phyloP scores from a whole-genome alignment of 2,888 invertebrate species.

The Drosophila helvetica region DNA sequence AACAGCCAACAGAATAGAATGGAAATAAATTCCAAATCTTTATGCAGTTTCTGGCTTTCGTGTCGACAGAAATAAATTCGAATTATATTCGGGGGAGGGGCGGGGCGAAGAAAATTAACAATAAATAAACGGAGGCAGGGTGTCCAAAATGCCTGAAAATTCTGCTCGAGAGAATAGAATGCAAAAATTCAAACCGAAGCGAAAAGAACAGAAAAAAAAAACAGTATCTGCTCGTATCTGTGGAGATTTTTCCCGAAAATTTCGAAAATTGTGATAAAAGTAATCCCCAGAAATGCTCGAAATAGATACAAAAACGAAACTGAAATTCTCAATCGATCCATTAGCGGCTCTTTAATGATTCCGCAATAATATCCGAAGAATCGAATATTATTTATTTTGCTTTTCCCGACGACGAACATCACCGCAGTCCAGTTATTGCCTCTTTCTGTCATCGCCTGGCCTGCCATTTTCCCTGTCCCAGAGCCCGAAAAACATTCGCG shows the following conservation, averaged over 20 bases:
- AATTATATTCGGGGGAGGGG: slow-evolving; percentile 18
- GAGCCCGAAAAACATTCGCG: slow-evolving; percentile 11
- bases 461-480: slow-evolving; percentile 31
- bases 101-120: not conserved
- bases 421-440: slow-evolving; percentile 33
- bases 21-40: slow-evolving; percentile 64
- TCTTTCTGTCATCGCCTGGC: slow-evolving; percentile 29
- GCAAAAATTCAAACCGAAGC: slow-evolving; percentile 1
- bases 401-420: slow-evolving; percentile 34
- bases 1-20: slow-evolving; percentile 30
- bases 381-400: slow-evolving; percentile 30
- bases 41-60: slow-evolving; percentile 50
- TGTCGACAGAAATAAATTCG: slow-evolving; percentile 43
- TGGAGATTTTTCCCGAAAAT: not conserved
- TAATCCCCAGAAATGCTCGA: not conserved
- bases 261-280: not conserved
- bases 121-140: slow-evolving; percentile 33
- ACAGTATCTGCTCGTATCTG: too few species aligned
- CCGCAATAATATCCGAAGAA: slow-evolving; percentile 7
- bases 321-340: slow-evolving; percentile 28
- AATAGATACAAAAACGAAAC: slow-evolving; percentile 5
- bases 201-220: not conserved
- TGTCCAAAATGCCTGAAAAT: slow-evolving; percentile 17
- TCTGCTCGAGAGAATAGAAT: not conserved
- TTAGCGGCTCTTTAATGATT: slow-evolving; percentile 30